phyloP scores from a whole-genome alignment of 2,113 vertebrate genomes.

The Bos indicus region DNA sequence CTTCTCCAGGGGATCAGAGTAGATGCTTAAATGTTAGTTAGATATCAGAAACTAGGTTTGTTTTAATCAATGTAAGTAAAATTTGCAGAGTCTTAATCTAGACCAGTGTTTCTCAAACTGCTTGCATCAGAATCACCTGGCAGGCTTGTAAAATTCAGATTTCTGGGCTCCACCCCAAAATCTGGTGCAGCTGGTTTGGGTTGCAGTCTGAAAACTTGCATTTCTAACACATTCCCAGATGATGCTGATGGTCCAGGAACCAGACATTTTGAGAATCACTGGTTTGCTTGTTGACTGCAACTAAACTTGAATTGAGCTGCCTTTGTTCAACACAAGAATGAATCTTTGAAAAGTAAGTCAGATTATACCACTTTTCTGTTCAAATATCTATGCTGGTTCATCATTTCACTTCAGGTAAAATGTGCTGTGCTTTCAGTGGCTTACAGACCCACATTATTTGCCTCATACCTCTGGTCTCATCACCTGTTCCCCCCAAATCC shows the following conservation, averaged over 20 bases:
- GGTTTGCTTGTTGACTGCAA: not conserved
- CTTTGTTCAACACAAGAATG: not conserved
- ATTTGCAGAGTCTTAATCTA: not conserved
- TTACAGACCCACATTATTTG: not conserved
- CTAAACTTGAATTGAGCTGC: not conserved
- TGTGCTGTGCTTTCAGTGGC: no score
- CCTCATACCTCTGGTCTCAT: not conserved
- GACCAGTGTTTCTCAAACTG: not conserved
- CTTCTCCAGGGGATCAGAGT: not conserved
- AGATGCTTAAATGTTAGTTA: not conserved
- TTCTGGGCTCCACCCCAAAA: not conserved
- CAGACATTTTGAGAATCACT: not conserved
- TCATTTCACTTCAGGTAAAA: not conserved
- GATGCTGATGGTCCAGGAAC: not conserved
- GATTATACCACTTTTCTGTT: not conserved
- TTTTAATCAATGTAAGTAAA: not conserved
- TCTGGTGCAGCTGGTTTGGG: not conserved
- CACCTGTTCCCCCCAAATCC: not conserved
- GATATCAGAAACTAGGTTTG: not conserved
- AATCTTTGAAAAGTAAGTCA: not conserved
- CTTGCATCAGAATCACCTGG: not conserved
- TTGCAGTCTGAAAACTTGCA: not conserved
- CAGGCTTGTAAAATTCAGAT: not conserved
- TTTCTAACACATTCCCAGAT: not conserved
- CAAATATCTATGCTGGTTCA: not conserved